These are phyloP conservation scores for Oedothorax gibbosus DNA, from an alignment of 1,140 invertebrate genomes.

Conservation along the genomic window DNA sequence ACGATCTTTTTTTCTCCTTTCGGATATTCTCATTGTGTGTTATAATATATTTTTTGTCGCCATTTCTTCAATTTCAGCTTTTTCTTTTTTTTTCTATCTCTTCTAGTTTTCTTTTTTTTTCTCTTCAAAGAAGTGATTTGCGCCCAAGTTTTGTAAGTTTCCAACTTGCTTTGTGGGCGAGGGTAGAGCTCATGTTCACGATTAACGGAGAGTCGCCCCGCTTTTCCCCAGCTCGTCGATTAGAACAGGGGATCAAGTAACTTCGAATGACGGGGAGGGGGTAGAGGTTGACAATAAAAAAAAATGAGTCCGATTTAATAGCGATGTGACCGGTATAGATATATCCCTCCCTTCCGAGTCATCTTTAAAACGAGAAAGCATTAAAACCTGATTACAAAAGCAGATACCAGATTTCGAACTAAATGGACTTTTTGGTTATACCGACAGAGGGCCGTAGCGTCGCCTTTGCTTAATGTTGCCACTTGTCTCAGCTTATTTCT, in stretches of 20 bases:
- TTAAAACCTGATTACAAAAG: conserved; percentile 60
- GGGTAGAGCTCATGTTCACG: conserved; percentile 34
- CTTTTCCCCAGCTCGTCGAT: conserved; percentile 21
- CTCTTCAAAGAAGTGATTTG: conserved; percentile 42
- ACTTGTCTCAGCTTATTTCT: not conserved
- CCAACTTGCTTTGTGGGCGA: conserved; percentile 45
- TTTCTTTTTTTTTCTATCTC: conserved; percentile 2
- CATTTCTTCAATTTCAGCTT: not conserved
- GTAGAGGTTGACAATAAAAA: not conserved
- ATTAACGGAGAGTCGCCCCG: conserved; percentile 33
- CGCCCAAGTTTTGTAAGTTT: conserved; percentile 43
- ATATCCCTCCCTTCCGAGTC: conserved; percentile 24
- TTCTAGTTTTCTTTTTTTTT: not conserved
- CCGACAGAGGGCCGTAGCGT: conserved; percentile 40
- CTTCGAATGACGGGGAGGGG: conserved; percentile 32
- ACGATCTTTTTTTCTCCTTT: not conserved
- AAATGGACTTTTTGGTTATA: conserved; percentile 58
- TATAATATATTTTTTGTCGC: conserved; percentile 5
- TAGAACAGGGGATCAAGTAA: conserved; percentile 49
- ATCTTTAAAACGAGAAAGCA: conserved; percentile 43
- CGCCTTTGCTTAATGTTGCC: conserved; percentile 28
- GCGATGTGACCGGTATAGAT: conserved; percentile 21
- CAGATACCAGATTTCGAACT: conserved; percentile 57
- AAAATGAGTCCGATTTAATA: conserved; percentile 21
- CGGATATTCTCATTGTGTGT: not conserved